Base-by-base conservation (phyloP, 2,888 invertebrate species). In the Aproaerema taeniolella region DNA sequence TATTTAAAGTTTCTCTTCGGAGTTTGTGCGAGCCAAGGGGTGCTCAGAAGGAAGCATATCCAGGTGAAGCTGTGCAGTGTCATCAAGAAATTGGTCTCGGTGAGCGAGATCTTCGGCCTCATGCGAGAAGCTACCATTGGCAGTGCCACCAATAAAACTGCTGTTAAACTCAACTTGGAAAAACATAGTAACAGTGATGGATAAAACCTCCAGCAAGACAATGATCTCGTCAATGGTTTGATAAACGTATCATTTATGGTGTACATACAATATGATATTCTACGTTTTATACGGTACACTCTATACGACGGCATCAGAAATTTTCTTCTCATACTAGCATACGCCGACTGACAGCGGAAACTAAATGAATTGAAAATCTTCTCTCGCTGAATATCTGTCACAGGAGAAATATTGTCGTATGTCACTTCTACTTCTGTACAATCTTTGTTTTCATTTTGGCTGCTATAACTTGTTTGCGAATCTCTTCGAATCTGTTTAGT, bases 1-100 rank as follows among this genome's bases (percentile, higher is more conserved):
- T 81, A 85, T 52, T 85, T 85, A 39, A 70, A 83, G 63, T 86
- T 87, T 14, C 79, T 68, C 47, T 85, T 87, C 3, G 76, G 69
- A 1, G 82, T 81, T 49, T 78, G 77, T 25, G 67, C 67, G 29
- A 86, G 48, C 87, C 87, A 87, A 4, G 87, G 87, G 5, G 79
- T 81, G 39, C 71, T 63, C 41, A 86, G 38, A 38, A 87, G 50
- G 44, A 87, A 85, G 55, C 86, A 81, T 49, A 87, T 58, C 87
- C 87, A 87, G 17, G 86, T 75, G 47, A 86, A 83, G 1, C 77
- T 86, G 47, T 80, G 77, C 20, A 86, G 55, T 1, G 86, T 77
- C 61, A 83, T 67, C 25, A 87, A 47, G 36, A 86, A 83, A 42
- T 85, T 82, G 2, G 73, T 62, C 46, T 87, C 86, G 2, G 69